These are phyloP conservation scores for Numenius arquata DNA, from an alignment of 2,113 vertebrate species.

Conservation along the genomic window DNA sequence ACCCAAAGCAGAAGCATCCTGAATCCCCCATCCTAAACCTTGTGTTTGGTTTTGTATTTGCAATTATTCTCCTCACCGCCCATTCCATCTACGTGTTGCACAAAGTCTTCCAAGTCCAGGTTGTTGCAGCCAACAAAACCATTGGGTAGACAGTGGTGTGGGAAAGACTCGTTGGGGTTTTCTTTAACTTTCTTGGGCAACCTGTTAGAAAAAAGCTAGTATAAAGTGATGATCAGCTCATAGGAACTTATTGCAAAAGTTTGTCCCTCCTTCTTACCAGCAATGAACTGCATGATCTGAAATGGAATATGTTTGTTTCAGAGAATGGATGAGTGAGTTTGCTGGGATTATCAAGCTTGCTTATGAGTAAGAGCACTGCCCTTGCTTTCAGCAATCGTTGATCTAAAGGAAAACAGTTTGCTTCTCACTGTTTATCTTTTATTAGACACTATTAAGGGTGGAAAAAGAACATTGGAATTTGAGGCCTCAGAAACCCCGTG, in stretches of 20 bases:
- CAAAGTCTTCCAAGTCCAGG: background rate
- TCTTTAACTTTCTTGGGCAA: background rate
- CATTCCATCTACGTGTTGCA: background rate
- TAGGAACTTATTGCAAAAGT: background rate
- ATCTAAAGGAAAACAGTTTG: background rate
- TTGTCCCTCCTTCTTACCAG: background rate
- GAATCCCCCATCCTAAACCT: background rate
- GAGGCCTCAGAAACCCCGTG: background rate
- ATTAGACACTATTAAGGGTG: background rate
- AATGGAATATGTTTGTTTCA: background rate
- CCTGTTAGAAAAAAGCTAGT: background rate
- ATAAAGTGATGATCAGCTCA: background rate
- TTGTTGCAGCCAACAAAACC: background rate
- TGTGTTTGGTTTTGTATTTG: background rate
- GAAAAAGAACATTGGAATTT: background rate
- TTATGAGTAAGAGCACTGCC: slow-evolving; percentile 40
- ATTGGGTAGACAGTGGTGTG: background rate
- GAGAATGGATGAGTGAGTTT: background rate
- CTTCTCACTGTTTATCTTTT: background rate
- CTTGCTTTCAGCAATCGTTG: background rate
- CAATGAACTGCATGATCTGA: background rate
- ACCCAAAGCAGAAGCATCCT: background rate
- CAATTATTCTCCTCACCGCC: background rate
- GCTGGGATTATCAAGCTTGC: background rate
- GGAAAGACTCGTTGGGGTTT: background rate